Conservation (phyloP, 2,113 vertebrate genomes). For the Canis aureus region DNA sequence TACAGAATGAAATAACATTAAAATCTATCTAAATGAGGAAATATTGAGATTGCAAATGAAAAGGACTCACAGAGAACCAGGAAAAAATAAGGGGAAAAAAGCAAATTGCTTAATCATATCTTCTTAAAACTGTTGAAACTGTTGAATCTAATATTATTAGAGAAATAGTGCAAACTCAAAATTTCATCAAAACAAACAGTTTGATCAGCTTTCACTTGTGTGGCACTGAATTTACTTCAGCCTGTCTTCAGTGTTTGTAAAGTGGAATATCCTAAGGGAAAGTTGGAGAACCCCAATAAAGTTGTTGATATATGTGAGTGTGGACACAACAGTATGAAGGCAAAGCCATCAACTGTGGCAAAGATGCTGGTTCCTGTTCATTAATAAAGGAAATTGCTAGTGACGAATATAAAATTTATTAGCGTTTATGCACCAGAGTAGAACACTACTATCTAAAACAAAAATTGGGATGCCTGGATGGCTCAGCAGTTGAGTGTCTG, state of each 20-base stretch:
- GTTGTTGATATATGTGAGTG: not conserved
- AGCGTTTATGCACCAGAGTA: not conserved
- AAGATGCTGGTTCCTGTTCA: not conserved
- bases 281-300: not conserved
- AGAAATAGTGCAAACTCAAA: not conserved
- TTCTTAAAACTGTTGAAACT: not conserved
- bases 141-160: not conserved
- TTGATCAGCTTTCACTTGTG: not conserved
- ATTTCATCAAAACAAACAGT: too few species aligned
- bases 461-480: too few species aligned
- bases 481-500: too few species aligned
- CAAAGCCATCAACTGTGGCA: too few species aligned
- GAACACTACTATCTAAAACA: not conserved
- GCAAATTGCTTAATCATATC: not conserved
- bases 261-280: not conserved
- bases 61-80: too few species aligned
- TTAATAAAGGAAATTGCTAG: not conserved
- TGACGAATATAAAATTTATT: not conserved
- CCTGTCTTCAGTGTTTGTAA: not conserved
- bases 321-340: not conserved
- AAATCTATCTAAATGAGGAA: not conserved
- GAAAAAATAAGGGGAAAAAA: not conserved
- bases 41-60: not conserved
- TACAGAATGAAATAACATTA: not conserved
- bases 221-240: accelerated